Base-by-base conservation (phyloP, 2,113 vertebrate genomes). In the Menidia beryllina region DNA sequence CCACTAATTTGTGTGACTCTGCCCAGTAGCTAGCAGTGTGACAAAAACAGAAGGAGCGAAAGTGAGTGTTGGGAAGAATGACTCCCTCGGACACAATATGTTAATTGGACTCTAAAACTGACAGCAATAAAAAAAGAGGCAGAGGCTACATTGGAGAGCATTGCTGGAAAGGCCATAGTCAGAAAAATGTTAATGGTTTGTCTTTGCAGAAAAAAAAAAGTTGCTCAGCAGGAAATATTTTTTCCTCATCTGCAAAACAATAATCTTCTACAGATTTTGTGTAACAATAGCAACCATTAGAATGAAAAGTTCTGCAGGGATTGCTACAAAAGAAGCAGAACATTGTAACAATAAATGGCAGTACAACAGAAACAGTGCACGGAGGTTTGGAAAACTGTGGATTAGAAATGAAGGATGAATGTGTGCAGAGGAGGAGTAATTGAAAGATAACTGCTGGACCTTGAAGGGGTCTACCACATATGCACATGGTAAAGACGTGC, bases 1-100 rank as follows among this genome's bases (percentile, higher is more conserved):
- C 79, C 52, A 56, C 88, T 93, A 92, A 93, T 93, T 93, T 92
- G 87, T 87, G 81, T 27, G 84, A 86, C 83, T 86, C 72, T 91
- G 85, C 89, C 85, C 85, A 84, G 82, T 73, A 81, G 87, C 83
- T 59, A 79, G 82, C 87, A 67, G 82, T 69, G 85, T 88, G 92
- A 92, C 87, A 89, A 91, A 89, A 87, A 84, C 81, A 88, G 79
- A 78, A 72, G 69, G 76, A 62, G 77, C 61, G 65, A 63, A 69
- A 64, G 30, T 24, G 54, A 85, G 77, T 27, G 54, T 56, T 62
- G 79, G 75, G 52, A 69, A 75, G 84, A 91, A 87, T 77, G 84
- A 83, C 88, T 91, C 82, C 75, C 80, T 88, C 69, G 68, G 81
- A 88, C 90, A 91, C 82, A 86, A 81, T 89, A 92, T 93, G 86